Evolutionary conservation across 2,888 invertebrate species (phyloP).

Genomic region (Lapara coniferarum): DNA sequence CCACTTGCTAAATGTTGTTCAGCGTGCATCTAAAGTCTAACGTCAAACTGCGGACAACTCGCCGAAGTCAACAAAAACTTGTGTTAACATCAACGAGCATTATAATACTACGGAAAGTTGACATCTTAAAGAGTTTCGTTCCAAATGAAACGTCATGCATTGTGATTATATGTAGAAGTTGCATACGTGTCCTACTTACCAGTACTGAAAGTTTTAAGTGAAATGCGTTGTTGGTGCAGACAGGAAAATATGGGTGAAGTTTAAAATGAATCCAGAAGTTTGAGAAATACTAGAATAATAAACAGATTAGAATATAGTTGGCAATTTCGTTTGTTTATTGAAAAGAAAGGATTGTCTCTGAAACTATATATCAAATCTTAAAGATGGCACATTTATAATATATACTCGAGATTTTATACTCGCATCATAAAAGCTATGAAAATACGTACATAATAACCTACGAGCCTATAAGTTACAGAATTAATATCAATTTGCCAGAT

Average conservation of each 20-base stretch:
- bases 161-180: conserved; percentile 14
- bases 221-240: neutral
- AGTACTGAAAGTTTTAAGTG: conserved; percentile 12
- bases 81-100: too few relatives aligned
- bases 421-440: neutral
- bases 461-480: conserved; percentile 12
- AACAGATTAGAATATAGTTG: conserved; percentile 5
- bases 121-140: conserved; percentile 30
- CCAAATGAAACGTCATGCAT: conserved; percentile 15
- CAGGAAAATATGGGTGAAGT: neutral
- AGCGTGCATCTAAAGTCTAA: conserved; percentile 1
- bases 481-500: conserved; percentile 39
- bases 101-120: too few relatives aligned
- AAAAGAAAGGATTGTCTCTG: neutral
- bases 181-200: neutral
- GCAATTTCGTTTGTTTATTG: neutral
- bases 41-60: conserved; percentile 8
- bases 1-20: conserved; percentile 8
- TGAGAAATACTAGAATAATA: conserved; percentile 19
- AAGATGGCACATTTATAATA: too few relatives aligned
- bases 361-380: neutral
- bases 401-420: neutral
- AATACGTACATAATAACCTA: neutral
- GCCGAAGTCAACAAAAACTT: conserved; percentile 14
- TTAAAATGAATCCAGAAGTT: conserved; percentile 21